A percentile compares a stretch with the other conserved stretches of the same genome.
These are phyloP conservation scores for Coluber constrictor DNA, from an alignment of 2,797 vertebrate genomes.

Conservation along the genomic window DNA sequence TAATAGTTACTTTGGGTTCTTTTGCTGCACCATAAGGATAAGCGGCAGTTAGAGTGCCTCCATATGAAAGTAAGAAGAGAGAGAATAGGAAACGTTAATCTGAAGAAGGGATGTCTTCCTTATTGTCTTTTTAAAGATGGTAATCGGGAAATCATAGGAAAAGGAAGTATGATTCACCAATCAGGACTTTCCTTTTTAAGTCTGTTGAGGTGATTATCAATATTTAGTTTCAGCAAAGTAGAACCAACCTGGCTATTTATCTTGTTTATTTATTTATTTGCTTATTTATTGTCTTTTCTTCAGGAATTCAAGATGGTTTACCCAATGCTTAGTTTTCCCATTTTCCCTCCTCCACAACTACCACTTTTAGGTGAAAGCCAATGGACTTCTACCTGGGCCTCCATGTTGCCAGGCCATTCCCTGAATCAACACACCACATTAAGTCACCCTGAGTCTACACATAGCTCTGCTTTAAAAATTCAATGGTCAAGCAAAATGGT, in stretches of 20 bases:
- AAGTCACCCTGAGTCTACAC: neutral
- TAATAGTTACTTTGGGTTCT: neutral
- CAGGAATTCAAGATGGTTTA: neutral
- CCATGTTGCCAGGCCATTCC: neutral
- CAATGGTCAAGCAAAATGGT: neutral
- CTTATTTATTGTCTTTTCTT: neutral
- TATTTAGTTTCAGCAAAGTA: neutral
- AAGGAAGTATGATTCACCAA: neutral
- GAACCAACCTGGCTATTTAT: neutral
- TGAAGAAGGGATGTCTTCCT: neutral
- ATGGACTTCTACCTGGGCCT: neutral
- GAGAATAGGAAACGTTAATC: neutral
- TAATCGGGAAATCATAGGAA: neutral
- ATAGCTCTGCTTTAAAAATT: neutral
- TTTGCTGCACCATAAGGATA: neutral
- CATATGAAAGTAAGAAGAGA: neutral
- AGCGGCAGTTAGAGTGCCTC: neutral
- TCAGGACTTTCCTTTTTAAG: neutral
- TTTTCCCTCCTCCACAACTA: neutral
- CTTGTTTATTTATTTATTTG: neutral
- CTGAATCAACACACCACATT: neutral
- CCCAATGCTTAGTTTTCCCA: neutral
- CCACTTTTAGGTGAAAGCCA: neutral
- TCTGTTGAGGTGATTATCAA: no score
- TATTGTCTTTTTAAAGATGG: neutral